Conservation (phyloP, 2,113 vertebrate genomes). For the Trogon surrucura region DNA sequence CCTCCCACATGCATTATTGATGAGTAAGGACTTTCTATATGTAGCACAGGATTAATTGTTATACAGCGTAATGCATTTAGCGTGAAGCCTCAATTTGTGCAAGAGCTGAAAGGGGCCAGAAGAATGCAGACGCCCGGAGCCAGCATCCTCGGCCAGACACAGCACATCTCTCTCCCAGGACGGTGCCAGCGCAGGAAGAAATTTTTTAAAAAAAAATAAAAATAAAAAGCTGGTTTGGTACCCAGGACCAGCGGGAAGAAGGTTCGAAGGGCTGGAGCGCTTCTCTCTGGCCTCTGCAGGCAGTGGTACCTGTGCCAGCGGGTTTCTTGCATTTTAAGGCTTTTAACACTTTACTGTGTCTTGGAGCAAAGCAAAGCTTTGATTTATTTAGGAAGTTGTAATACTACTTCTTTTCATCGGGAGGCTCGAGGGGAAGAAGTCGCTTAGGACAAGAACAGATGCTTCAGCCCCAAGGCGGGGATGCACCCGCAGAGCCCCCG, state of each 20-base stretch:
- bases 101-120: conserved; percentile 54
- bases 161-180: not conserved
- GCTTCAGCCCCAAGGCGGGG: not conserved
- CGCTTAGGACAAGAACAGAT: not conserved
- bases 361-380: not conserved
- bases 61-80: conserved; percentile 65
- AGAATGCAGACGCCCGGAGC: conserved; percentile 48
- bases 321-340: not conserved
- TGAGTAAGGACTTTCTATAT: conserved; percentile 74
- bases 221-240: not conserved
- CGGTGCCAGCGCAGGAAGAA: conserved; percentile 19
- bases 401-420: not conserved
- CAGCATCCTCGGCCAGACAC: conserved; percentile 12
- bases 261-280: not conserved
- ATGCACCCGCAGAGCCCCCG: not conserved
- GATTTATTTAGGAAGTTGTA: not conserved
- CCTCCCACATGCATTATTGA: conserved; percentile 73
- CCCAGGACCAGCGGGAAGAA: not conserved
- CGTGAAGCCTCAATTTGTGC: conserved; percentile 69
- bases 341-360: not conserved
- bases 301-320: not conserved
- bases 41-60: conserved; percentile 70
- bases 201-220: not conserved
- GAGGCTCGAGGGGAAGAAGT: not conserved
- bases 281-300: not conserved